A percentile compares a stretch with the other conserved stretches of the same genome.
These are phyloP conservation scores for Antechinus flavipes DNA, from an alignment of 2,113 vertebrate genomes.

Conservation along the genomic window DNA sequence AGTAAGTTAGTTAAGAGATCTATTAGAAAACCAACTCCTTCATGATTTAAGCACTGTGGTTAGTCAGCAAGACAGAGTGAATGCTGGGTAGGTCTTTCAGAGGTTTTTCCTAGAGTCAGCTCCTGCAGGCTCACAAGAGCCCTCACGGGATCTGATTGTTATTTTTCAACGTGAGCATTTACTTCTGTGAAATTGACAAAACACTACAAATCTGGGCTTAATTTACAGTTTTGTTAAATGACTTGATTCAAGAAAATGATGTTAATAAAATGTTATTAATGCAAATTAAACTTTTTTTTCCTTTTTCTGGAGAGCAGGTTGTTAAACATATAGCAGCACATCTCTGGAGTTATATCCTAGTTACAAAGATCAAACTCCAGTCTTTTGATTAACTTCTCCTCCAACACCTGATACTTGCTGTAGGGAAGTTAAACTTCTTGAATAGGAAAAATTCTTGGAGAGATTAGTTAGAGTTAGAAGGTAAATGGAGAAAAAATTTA, in stretches of 20 bases:
- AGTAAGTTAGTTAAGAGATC: too few species aligned
- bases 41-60: background rate
- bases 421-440: background rate
- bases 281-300: background rate
- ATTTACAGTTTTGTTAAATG: background rate
- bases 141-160: too few species aligned
- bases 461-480: background rate
- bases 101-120: background rate
- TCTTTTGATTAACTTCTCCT: background rate
- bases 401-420: background rate
- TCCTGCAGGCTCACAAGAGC: background rate
- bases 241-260: background rate
- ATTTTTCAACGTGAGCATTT: background rate
- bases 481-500: background rate
- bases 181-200: background rate
- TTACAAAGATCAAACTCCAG: background rate
- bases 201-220: background rate
- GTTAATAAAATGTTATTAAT: background rate
- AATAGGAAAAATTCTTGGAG: background rate
- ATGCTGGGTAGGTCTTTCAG: background rate
- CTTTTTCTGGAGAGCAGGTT: background rate
- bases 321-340: background rate
- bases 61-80: background rate
- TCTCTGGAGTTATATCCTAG: background rate
- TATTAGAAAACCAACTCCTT: too few species aligned